Evolutionary conservation across 2,888 invertebrate genomes (phyloP), one percentile per base, ranked within the genome.

Genomic region (Lepidonotus clava): DNA sequence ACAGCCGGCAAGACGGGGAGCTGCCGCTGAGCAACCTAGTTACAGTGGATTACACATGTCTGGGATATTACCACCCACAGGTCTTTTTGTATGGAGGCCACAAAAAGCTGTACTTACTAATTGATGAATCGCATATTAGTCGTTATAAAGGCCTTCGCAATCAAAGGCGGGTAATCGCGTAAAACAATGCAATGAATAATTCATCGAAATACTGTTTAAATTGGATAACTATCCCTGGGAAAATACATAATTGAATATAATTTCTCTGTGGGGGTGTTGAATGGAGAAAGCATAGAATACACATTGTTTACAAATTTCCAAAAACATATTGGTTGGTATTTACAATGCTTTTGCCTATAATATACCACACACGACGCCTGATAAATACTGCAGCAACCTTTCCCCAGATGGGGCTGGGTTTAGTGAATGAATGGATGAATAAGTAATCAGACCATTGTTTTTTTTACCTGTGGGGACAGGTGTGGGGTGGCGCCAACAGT

Each of bases 401-500:
- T 53, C 2, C 8, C 46, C 18, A 46, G 6, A n/a, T n/a, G n/a
- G n/a, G n/a, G n/a, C n/a, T n/a, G 18, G 56, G 56, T n/a, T 56
- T 56, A 56, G 18, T 56, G 24, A 18, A 61, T 61, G 61, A 61
- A 40, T 21, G 51, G 51, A 51, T 76, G 76, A 76, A 76, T 76
- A 76, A 76, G 40, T 76, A 76, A 76, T 76, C 38, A 76, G 38
- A 1, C 11, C 36, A 76, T 40, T 40, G 38, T 38, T 76, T 76
- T 76, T 76, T 76, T 34, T 40, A 36, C 38, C 76, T 36, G 38
- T 21, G 38, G 21, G 36, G 76, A 36, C 76, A 76, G 76, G 76
- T 76, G 76, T 76, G 76, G 38, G 14, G n/a, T 76, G 76, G 76
- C 76, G 76, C 76, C 76, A 24, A n/a, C 18, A 5, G 76, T 36